Evolutionary conservation across 2,888 invertebrate genomes (phyloP).

Genomic region (Acleris holmiana): DNA sequence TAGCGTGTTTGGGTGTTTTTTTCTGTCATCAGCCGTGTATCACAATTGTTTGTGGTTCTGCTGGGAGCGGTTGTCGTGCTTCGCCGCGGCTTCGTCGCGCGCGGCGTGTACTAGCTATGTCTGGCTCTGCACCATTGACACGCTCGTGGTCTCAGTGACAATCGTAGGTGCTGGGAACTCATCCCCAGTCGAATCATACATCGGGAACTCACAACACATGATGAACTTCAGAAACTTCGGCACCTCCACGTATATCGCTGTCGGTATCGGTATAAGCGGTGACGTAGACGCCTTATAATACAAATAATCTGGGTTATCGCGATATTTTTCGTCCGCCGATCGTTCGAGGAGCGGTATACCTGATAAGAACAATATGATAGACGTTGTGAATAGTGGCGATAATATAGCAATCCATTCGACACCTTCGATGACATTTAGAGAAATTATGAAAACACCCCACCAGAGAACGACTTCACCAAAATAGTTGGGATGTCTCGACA

Average conservation of each 20-base stretch:
- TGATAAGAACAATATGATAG: slow-evolving; percentile 94
- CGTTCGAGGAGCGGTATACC: slow-evolving; percentile 95
- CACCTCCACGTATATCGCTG: slow-evolving; percentile 93
- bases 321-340: slow-evolving; percentile 94
- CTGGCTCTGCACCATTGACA: slow-evolving; percentile 87
- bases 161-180: slow-evolving; percentile 86
- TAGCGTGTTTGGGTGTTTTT: slow-evolving; percentile 75
- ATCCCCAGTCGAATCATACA: slow-evolving; percentile 91
- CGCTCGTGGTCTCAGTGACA: slow-evolving; percentile 88
- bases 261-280: slow-evolving; percentile 94
- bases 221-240: slow-evolving; percentile 92
- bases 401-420: slow-evolving; percentile 94
- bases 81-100: slow-evolving; percentile 73
- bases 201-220: slow-evolving; percentile 94
- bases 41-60: slow-evolving; percentile 74
- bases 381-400: slow-evolving; percentile 93
- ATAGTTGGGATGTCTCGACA: slow-evolving; percentile 97
- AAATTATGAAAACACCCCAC: slow-evolving; percentile 97
- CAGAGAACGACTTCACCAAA: slow-evolving; percentile 97
- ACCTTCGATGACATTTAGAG: slow-evolving; percentile 93
- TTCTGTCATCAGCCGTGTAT: slow-evolving; percentile 74
- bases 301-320: slow-evolving; percentile 93
- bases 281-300: slow-evolving; percentile 95
- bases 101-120: slow-evolving; percentile 87
- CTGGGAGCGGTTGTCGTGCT: slow-evolving; percentile 58